phyloP scores from a whole-genome alignment of 2,888 invertebrate species.

The Elmis aenea region DNA sequence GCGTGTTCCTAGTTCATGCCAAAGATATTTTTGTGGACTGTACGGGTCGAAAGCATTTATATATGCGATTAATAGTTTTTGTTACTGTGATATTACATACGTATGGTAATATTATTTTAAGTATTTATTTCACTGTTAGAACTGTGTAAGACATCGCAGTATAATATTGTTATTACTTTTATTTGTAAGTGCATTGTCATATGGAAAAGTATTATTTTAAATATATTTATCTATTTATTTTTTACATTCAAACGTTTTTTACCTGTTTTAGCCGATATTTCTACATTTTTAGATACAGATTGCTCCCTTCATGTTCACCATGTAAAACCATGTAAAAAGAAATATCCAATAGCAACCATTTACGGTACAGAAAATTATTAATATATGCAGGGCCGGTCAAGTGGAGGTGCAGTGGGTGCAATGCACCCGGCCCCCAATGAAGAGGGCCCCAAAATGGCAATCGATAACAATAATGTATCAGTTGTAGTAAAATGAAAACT shows the following conservation, averaged over 20 bases:
- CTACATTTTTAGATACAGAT: too few relatives aligned
- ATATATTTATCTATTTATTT: constrained; percentile 19
- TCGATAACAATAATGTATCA: too few relatives aligned
- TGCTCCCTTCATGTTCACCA: too few relatives aligned
- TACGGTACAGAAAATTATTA: too few relatives aligned
- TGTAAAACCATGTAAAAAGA: too few relatives aligned
- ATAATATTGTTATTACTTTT: constrained; percentile 11
- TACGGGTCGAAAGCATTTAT: constrained; percentile 41
- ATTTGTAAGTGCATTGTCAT: constrained; percentile 17
- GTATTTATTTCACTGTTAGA: constrained; percentile 15
- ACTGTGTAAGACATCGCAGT: neutral
- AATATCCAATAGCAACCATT: too few relatives aligned
- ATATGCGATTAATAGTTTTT: constrained; percentile 18
- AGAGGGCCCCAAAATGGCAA: too few relatives aligned
- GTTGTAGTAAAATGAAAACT: too few relatives aligned
- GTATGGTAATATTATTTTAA: constrained; percentile 23
- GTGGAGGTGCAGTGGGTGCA: too few relatives aligned
- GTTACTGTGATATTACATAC: constrained; percentile 32
- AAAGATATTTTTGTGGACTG: constrained; percentile 24
- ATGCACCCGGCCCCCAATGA: too few relatives aligned
- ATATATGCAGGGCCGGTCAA: too few relatives aligned
- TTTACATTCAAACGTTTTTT: constrained; percentile 5
- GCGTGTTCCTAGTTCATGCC: constrained; percentile 56
- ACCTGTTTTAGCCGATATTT: too few relatives aligned
- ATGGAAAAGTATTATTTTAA: constrained; percentile 27